phyloP scores from a whole-genome alignment of 2,113 vertebrate species.

The Mellivora capensis region DNA sequence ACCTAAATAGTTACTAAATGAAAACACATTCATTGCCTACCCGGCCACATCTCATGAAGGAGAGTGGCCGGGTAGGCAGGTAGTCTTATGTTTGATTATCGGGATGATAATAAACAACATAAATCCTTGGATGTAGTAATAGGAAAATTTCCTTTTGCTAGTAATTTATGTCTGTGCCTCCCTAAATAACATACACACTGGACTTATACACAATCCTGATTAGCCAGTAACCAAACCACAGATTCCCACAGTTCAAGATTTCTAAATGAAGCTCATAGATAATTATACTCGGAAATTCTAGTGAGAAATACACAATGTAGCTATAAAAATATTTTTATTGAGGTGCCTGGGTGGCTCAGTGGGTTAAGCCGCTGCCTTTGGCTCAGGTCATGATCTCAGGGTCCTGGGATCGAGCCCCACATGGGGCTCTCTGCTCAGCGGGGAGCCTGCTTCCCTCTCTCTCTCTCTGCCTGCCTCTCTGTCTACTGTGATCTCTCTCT shows the following conservation, averaged over 20 bases:
- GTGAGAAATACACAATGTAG: slow-evolving; percentile 20
- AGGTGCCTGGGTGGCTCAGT: no score
- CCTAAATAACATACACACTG: background rate
- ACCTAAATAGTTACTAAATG: background rate
- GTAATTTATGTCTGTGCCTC: background rate
- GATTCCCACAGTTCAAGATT: background rate
- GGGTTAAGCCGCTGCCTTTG: no score
- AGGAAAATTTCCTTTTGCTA: background rate
- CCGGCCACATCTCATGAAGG: no score
- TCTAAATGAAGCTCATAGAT: background rate
- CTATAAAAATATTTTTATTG: slow-evolving; percentile 59
- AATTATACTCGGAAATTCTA: slow-evolving; percentile 44
- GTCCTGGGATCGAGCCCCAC: no score
- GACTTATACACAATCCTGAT: background rate
- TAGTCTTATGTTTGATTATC: background rate
- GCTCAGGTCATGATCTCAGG: no score
- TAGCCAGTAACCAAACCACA: background rate
- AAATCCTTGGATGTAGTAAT: background rate
- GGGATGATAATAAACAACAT: background rate
- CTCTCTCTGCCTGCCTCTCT: no score
- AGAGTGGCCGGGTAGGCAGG: accelerated
- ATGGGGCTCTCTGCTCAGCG: no score
- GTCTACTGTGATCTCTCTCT: no score
- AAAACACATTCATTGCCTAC: no score
- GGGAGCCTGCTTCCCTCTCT: no score